phyloP scores from a whole-genome alignment of 2,113 vertebrate species.

The Sterrhoptilus dennistouni region DNA sequence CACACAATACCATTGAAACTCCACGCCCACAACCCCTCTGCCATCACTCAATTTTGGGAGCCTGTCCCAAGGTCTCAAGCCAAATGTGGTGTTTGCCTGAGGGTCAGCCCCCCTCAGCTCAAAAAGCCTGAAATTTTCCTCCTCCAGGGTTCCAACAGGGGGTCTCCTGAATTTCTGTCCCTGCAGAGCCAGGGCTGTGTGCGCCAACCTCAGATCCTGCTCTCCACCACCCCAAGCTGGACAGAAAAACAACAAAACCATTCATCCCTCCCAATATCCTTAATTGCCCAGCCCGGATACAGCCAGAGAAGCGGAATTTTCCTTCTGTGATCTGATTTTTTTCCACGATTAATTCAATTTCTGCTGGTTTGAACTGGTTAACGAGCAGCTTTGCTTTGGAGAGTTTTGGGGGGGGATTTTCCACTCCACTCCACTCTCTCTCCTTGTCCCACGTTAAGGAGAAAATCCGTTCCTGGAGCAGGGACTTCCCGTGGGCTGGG shows the following conservation, averaged over 20 bases:
- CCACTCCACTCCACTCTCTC: neutral
- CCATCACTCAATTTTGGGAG: too few relatives aligned
- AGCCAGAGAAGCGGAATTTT: neutral
- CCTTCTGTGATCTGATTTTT: neutral
- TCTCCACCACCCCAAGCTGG: neutral
- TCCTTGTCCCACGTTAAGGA: neutral
- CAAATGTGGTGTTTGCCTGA: too few relatives aligned
- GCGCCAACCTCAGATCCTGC: rapidly evolving
- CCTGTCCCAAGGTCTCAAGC: too few relatives aligned
- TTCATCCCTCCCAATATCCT: neutral
- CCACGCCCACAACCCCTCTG: too few relatives aligned
- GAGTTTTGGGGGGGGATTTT: rapidly evolving
- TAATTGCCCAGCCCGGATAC: neutral
- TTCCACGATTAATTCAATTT: neutral
- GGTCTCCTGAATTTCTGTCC: too few relatives aligned
- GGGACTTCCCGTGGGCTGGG: neutral
- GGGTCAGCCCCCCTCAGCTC: too few relatives aligned
- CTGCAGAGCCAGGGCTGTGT: too few relatives aligned
- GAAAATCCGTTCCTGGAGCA: rapidly evolving
- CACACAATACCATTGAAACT: too few relatives aligned
- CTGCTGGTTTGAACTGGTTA: neutral
- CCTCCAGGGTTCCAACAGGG: too few relatives aligned
- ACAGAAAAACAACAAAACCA: neutral
- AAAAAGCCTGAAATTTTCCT: too few relatives aligned
- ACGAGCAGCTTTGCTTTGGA: neutral